Base-by-base conservation (phyloP, 2,888 invertebrate species). In the Prosapia bicincta region DNA sequence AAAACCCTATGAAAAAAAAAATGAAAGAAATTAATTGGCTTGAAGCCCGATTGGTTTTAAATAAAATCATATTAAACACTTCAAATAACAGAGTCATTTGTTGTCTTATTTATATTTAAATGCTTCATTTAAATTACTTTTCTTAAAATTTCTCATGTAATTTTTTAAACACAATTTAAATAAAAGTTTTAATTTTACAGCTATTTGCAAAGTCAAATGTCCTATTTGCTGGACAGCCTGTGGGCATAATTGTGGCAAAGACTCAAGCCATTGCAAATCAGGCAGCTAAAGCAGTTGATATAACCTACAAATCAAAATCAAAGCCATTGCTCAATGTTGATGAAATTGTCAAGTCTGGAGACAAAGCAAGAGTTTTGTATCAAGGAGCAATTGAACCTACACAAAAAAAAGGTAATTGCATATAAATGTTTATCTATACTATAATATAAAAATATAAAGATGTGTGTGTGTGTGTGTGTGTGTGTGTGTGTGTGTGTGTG, bases 191-290 rank as follows among this genome's bases (percentile, higher is more conserved):
- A 71, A 15, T 76, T 77, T 32, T n/a, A n/a, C 65, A 81, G 81
- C 70, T 81, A n/a, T 81, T 81, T 70, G 80, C 79, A 24, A 77
- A 78, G 24, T 76, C 75, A 26, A 83, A 84, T 25, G 86, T 93
- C 0, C 83, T 85, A 9, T 93, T 89, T 83, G 89, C 90, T 78
- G 91, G 92, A 0, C 95, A 96, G 81, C 90, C 94, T 0, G 82
- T 95, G 3, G 96, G 92, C 0, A 81, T 96, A 2, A 86, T 96
- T 6, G 89, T 91, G 0, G 95, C 95, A 0, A 87, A 85, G 7
- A 88, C 87, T 1, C 88, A 88, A 32, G 85, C 85, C 0, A 80
- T 89, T 25, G 92, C 93, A 0, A 86, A 88, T 77, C 83, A 85
- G 75, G 91, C 91, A 0, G 88, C 89, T 0, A 84, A 85, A 25